These are phyloP conservation scores for Melieria omissa DNA, from an alignment of 2,888 invertebrate genomes.

Conservation along the genomic window DNA sequence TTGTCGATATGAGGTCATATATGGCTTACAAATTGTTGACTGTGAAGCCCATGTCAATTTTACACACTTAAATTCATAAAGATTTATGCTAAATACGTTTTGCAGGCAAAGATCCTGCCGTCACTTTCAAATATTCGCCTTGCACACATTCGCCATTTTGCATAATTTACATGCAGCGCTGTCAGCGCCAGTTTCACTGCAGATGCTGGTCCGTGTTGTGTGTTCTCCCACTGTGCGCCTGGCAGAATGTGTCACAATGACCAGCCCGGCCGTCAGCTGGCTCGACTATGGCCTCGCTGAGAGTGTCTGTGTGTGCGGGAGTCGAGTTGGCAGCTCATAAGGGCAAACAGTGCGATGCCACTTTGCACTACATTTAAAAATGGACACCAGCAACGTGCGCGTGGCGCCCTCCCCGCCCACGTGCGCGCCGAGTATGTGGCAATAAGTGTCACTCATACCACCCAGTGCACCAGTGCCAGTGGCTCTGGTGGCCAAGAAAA, in stretches of 20 bases:
- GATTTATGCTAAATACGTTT: too few relatives aligned
- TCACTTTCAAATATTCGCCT: too few relatives aligned
- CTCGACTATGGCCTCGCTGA: not conserved
- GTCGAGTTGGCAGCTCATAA: conserved; percentile 49
- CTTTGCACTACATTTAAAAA: conserved; percentile 52
- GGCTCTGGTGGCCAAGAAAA: conserved; percentile 1
- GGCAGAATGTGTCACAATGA: too few relatives aligned
- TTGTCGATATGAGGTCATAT: too few relatives aligned
- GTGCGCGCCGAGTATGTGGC: conserved; percentile 13
- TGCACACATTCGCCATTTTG: too few relatives aligned
- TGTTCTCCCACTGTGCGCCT: too few relatives aligned
- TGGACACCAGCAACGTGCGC: conserved; percentile 31
- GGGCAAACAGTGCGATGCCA: conserved; percentile 59
- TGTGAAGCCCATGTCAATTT: too few relatives aligned
- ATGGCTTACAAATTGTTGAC: too few relatives aligned
- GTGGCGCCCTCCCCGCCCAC: conserved; percentile 11
- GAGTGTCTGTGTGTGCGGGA: conserved; percentile 19
- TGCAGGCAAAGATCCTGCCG: too few relatives aligned
- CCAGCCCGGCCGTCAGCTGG: not conserved
- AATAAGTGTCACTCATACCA: conserved; percentile 17
- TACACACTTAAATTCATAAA: too few relatives aligned
- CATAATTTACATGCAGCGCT: not conserved
- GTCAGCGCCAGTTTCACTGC: conserved; percentile 15
- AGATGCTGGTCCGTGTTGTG: conserved; percentile 7
- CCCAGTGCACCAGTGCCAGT: not conserved